A percentile compares a stretch with the other conserved stretches of the same genome.
phyloP scores from a whole-genome alignment of 2,888 invertebrate genomes.

The Machimus atricapillus region DNA sequence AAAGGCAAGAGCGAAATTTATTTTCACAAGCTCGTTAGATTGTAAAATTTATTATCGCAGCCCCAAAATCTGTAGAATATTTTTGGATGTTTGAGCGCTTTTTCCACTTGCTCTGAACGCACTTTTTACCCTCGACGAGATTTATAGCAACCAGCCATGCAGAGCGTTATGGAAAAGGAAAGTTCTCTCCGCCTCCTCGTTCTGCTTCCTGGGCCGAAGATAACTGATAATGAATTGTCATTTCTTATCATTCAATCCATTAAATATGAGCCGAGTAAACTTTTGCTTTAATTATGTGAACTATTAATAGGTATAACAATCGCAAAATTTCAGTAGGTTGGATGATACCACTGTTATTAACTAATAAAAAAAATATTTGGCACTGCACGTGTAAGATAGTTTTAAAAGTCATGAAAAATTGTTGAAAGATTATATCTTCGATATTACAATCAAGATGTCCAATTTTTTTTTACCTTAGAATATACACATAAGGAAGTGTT shows the following conservation, averaged over 20 bases:
- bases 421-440: no score
- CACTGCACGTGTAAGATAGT: no score
- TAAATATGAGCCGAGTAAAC: not conserved
- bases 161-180: not conserved
- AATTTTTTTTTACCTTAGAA: no score
- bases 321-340: not conserved
- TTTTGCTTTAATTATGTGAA: not conserved
- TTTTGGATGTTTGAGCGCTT: not conserved
- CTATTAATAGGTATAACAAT: not conserved
- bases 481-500: no score
- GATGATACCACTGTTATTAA: not conserved
- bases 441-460: no score
- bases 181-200: not conserved
- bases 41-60: not conserved
- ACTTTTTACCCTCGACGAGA: not conserved
- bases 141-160: conserved; percentile 13
- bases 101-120: not conserved
- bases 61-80: not conserved
- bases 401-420: no score
- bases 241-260: conserved; percentile 14
- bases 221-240: conserved; percentile 28
- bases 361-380: no score
- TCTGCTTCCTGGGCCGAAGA: not conserved
- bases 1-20: conserved; percentile 3
- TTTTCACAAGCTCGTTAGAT: conserved; percentile 2